Percentiles rank a stretch among this genome's conserved stretches.
Conservation (phyloP, 1,140 invertebrate genomes). For the Procambarus clarkii region DNA sequence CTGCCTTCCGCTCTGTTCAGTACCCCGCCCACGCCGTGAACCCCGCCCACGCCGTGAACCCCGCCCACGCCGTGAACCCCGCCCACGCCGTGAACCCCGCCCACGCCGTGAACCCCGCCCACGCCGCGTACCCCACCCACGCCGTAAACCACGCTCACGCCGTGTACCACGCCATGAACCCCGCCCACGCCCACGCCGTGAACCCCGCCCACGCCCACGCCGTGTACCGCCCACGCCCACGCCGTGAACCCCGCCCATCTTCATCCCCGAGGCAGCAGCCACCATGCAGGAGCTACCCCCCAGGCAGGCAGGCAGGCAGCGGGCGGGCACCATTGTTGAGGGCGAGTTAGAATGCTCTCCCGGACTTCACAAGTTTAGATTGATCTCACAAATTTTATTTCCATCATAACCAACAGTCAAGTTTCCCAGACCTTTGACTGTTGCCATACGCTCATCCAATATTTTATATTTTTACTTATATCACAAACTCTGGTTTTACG, state of each 20-base stretch:
- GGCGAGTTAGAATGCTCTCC: slow-evolving; percentile 66
- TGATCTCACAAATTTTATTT: slow-evolving; percentile 69
- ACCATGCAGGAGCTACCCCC: no score
- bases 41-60: no score
- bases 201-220: neutral
- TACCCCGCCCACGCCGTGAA: no score
- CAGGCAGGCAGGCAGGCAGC: neutral
- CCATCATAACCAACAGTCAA: slow-evolving; percentile 69
- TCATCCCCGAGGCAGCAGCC: neutral
- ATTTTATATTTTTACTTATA: neutral
- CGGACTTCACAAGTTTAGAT: slow-evolving; percentile 69
- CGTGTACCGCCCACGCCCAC: neutral
- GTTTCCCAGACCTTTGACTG: slow-evolving; percentile 62
- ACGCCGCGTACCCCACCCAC: neutral
- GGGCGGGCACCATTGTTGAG: slow-evolving; percentile 43
- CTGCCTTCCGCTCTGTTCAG: no score
- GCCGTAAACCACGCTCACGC: no score
- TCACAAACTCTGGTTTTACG: neutral
- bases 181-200: neutral
- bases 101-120: no score
- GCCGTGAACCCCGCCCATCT: neutral
- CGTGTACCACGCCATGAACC: neutral
- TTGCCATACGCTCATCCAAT: slow-evolving; percentile 36
- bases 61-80: neutral
- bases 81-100: neutral